Base-by-base conservation (phyloP, 2,888 invertebrate species). In the Phortica okadai region DNA sequence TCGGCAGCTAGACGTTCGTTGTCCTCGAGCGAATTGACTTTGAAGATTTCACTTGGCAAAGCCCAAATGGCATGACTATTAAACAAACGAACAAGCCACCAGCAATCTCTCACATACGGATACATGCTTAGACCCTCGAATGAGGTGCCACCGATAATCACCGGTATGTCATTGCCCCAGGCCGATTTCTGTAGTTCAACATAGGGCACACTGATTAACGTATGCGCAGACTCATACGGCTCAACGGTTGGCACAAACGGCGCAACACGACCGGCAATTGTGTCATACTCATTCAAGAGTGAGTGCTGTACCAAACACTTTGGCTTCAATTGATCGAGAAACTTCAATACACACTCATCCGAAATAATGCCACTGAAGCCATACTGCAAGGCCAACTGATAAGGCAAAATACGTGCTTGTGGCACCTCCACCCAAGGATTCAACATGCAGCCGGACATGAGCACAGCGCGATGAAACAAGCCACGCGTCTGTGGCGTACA, bases 401-500 rank as follows among this genome's bases (percentile, higher is more conserved):
- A 83, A 14, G 82, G 85, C 74, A 87, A 80, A 10, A 81, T 74
- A 0, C 78, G 79, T 1, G 82, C 79, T 5, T 84, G 76, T 0
- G 84, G 84, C 16, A 82, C 82, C 14, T 81, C 76, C 0, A 85
- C 89, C 91, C 91, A 91, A 6, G 88, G 85, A 72, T 84, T 85
- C 10, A 88, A 78, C 11, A 87, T 86, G 11, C 81, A 82, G 0
- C 91, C 91, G 0, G 91, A 91, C 90, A 90, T 90, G 75, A 89
- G 79, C 25, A 91, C 89, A 33, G 87, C 89, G 67, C 89, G 89
- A 41, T 91, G 89, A 45, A 91, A 92, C 0, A 91, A 82, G 2
- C 85, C 87, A 83, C 90, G 91, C 0, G 92, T 89, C 85, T 92
- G 33, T 6, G 92, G 92, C 3, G 92, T 91, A 6, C 92, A 86